Percentiles rank a stretch among this genome's conserved stretches.
Conservation (phyloP, 30 jellyfish, hydroid and myxozoan genomes). For the Pelagia noctiluca region DNA sequence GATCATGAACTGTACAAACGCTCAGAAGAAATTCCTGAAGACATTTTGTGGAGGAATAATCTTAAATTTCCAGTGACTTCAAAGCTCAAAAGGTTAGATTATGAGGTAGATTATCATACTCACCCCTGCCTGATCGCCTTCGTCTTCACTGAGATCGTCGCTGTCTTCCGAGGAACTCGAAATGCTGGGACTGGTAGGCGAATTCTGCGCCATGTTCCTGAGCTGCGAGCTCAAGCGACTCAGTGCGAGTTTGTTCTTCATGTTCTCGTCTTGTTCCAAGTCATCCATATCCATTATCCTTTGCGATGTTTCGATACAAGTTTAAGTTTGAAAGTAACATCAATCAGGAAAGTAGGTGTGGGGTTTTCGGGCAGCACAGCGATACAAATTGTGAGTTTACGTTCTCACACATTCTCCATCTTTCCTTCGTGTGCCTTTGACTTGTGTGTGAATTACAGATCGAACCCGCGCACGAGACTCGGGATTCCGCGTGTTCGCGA, state of each 20-base stretch:
- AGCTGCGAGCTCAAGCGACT: conserved; percentile 88
- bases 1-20: too few species aligned
- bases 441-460: neutral
- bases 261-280: conserved; percentile 60
- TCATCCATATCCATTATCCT: conserved; percentile 42
- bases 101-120: neutral
- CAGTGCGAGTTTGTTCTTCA: conserved; percentile 71
- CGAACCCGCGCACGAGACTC: neutral
- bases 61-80: too few species aligned
- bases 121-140: conserved; percentile 89
- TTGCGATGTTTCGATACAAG: neutral
- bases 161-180: conserved; percentile 96
- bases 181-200: conserved; percentile 93
- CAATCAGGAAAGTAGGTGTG: neutral
- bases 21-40: too few species aligned
- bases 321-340: neutral
- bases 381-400: neutral
- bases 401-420: conserved; percentile 9
- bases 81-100: neutral
- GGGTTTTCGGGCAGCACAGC: neutral
- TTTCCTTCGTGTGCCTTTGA: conserved; percentile 18
- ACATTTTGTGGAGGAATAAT: too few species aligned
- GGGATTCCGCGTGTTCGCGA: neutral
- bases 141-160: conserved; percentile 83
- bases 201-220: conserved; percentile 96